phyloP scores from a whole-genome alignment of 2,113 vertebrate genomes.

The Grus americana region DNA sequence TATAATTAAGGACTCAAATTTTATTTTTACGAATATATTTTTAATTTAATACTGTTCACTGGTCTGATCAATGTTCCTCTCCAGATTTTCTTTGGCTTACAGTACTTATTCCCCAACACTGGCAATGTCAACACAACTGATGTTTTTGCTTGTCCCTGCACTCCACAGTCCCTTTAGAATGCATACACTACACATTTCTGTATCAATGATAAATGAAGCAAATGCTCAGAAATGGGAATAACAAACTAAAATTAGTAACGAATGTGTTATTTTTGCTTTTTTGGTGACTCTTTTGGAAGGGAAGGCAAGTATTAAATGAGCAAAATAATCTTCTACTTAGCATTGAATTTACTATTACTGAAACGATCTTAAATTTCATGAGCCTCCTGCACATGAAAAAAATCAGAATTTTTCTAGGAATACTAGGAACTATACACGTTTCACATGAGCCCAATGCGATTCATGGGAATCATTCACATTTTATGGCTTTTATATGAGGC shows the following conservation, averaged over 20 bases:
- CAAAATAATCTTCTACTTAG: not conserved
- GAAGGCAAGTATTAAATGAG: not conserved
- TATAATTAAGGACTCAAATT: not conserved
- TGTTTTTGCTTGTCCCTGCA: not conserved
- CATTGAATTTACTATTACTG: not conserved
- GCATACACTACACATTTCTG: not conserved
- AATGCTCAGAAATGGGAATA: not conserved
- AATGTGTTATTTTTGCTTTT: not conserved
- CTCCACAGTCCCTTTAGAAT: not conserved
- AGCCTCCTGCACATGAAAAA: not conserved
- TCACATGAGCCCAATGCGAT: not conserved
- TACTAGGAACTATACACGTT: not conserved
- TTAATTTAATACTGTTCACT: not conserved
- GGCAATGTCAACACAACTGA: not conserved
- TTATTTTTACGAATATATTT: not conserved
- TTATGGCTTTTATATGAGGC: not conserved
- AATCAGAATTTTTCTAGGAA: not conserved
- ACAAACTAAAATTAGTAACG: not conserved
- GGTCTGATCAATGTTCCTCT: not conserved
- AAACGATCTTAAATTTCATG: not conserved
- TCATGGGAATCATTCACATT: not conserved
- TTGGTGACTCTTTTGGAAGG: not conserved
- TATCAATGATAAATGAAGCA: not conserved
- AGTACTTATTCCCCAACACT: not conserved
- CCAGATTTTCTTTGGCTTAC: not conserved